A percentile compares a stretch with the other conserved stretches of the same genome.
phyloP scores from a whole-genome alignment of 2,797 vertebrate species.

The Mormyrus hasselquistii region DNA sequence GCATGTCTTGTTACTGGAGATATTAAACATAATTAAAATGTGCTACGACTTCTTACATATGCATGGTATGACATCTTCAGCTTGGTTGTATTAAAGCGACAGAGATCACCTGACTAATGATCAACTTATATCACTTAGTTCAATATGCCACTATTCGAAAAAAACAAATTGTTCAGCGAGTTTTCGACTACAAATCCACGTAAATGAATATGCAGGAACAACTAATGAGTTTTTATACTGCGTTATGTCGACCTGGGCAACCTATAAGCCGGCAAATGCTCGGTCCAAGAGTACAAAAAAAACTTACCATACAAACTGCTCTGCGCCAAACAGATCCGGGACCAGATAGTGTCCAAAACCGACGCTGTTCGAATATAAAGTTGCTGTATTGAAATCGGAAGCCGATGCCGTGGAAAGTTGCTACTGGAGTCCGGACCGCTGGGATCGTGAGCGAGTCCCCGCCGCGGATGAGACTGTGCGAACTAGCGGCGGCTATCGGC shows the following conservation, averaged over 20 bases:
- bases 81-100: neutral
- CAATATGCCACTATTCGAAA: neutral
- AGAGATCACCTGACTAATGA: neutral
- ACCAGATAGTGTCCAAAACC: neutral
- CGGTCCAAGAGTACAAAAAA: neutral
- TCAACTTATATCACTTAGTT: neutral
- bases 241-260: neutral
- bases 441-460: neutral
- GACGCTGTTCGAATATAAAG: neutral
- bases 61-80: neutral
- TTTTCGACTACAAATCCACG: neutral
- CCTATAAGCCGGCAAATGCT: neutral
- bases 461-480: neutral
- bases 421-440: neutral
- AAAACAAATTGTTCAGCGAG: neutral
- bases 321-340: neutral
- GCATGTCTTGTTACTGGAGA: neutral
- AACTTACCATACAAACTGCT: slow-evolving; percentile 1
- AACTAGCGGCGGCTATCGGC: neutral
- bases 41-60: neutral
- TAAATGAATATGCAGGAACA: neutral
- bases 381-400: neutral
- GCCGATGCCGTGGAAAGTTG: neutral
- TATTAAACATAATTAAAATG: neutral
- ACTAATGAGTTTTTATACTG: neutral